These are phyloP conservation scores for Drosophila pseudotalamancana DNA, from an alignment of 2,888 invertebrate species.

Conservation along the genomic window DNA sequence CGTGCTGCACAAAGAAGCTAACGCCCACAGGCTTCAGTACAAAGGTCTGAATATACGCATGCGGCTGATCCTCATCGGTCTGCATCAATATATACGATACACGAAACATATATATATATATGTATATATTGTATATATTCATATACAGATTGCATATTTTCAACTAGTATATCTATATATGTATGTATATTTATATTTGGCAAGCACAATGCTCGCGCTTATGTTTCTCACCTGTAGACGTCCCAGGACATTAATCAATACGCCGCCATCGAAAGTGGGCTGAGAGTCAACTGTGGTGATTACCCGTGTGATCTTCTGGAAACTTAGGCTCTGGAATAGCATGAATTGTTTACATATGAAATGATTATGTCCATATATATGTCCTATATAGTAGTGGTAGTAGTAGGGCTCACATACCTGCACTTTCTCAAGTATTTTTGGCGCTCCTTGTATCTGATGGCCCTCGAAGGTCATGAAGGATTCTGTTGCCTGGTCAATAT, in stretches of 20 bases:
- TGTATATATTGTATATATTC: not conserved
- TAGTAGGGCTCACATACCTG: slow-evolving; percentile 89
- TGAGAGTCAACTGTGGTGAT: slow-evolving; percentile 98
- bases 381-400: too few species aligned
- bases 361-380: not conserved
- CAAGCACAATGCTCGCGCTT: not conserved
- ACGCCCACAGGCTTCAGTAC: slow-evolving; percentile 94
- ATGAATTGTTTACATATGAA: not conserved
- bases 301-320: slow-evolving; percentile 96
- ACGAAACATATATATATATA: slow-evolving; percentile 15
- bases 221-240: slow-evolving; percentile 92
- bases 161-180: too few species aligned
- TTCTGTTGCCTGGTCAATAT: slow-evolving; percentile 89
- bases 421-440: slow-evolving; percentile 97
- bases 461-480: slow-evolving; percentile 99
- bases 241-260: slow-evolving; percentile 97
- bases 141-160: not conserved
- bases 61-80: slow-evolving; percentile 98
- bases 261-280: slow-evolving; percentile 99
- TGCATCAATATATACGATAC: slow-evolving; percentile 82
- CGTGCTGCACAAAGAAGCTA: slow-evolving; percentile 97
- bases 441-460: slow-evolving; percentile 94
- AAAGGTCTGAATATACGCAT: slow-evolving; percentile 97
- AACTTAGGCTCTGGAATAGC: slow-evolving; percentile 91
- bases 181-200: not conserved